Evolutionary conservation across 1,140 invertebrate species (phyloP), one percentile per base, ranked within the genome.

Genomic region (Gryon sp.): DNA sequence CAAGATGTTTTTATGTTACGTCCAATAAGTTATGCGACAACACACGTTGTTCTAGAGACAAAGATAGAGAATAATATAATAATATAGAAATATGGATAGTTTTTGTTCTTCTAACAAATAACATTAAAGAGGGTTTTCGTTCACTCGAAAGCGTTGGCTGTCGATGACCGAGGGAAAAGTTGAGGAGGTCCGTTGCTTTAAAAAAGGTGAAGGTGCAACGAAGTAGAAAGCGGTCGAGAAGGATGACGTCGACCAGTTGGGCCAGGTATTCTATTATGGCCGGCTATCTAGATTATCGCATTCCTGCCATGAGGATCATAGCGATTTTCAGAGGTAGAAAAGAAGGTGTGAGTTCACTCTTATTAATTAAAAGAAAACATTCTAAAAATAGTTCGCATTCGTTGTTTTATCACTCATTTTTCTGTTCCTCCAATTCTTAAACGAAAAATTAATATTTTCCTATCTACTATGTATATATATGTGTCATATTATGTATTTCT

Each of bases 231-330:
- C 82, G 75, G 32, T 48, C 70, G 53, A 57, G 50, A 53, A 60
- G 45, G 70, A 43, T 46, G 69, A 78, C 69, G 45, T 66, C 79
- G 69, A 80, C 79, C 79, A 83, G 82, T 83, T 75, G 77, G 68
- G 80, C 79, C 76, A 79, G 82, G 80, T 86, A 86, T 86, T 86
- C 85, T 83, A 86, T 86, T 86, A 87, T 86, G 83, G 80, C 76
- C 79, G 82, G 81, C 83, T 87, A 86, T 87, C 85, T 86, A 86
- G 86, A 87, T 86, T 85, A 86, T 83, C 82, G 84, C 83, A 85
- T 86, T 86, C 86, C 83, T 83, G 75, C 80, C 83, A 81, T 76
- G 76, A 69, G 82, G 81, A 84, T 85, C 77, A 69, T 79, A 65
- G 79, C 80, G 76, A 63, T 72, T 70, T 41, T 78, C 79, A 60